Evolutionary conservation across 2,113 vertebrate species (phyloP).

Genomic region (Cnemophilus loriae): DNA sequence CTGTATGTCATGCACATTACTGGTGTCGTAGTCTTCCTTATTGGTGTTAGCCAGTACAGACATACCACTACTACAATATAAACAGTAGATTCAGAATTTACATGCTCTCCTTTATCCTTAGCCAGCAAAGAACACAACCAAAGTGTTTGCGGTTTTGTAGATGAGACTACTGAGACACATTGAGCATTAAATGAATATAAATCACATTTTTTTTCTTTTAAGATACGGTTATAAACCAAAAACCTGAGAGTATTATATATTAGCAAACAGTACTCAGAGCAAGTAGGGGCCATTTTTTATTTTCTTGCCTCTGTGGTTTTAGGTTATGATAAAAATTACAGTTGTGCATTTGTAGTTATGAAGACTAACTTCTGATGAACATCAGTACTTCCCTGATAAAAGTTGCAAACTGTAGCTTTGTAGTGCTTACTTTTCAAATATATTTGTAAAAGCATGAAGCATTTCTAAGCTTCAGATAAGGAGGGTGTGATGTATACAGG

Average conservation of each 20-base stretch:
- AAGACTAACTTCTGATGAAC: background rate
- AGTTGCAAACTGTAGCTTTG: background rate
- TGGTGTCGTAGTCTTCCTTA: background rate
- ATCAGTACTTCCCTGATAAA: background rate
- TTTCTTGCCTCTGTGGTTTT: background rate
- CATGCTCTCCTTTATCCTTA: background rate
- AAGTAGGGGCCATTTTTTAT: background rate
- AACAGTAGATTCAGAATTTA: background rate
- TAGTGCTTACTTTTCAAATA: slow-evolving; percentile 6
- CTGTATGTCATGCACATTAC: background rate
- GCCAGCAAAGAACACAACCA: background rate
- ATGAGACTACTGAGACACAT: background rate
- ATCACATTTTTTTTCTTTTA: background rate
- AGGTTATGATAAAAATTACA: background rate
- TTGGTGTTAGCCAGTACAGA: background rate
- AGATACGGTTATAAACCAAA: background rate
- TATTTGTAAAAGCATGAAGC: background rate
- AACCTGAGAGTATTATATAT: background rate
- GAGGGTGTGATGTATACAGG: background rate
- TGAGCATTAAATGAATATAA: background rate
- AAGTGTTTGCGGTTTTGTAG: background rate
- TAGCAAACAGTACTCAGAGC: background rate
- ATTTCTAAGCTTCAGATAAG: slow-evolving; percentile 39
- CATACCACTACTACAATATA: background rate
- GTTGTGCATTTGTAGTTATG: background rate